Evolutionary conservation across 2,888 invertebrate species (phyloP).

Genomic region (Homarus gammarus): DNA sequence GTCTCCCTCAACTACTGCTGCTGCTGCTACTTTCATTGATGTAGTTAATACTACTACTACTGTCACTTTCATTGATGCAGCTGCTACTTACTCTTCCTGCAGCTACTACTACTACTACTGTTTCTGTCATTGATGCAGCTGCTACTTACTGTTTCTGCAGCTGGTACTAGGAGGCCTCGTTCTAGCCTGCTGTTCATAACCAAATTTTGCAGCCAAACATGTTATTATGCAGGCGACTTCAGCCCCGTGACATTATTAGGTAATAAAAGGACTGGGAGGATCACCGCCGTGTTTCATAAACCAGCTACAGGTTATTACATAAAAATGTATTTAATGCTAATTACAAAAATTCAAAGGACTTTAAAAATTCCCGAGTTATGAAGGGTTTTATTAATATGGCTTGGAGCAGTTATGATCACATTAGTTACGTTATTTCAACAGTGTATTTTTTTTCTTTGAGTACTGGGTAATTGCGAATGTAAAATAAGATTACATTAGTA

Average conservation of each 20-base stretch:
- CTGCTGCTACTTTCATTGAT: neutral
- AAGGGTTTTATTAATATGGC: neutral
- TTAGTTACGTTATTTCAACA: neutral
- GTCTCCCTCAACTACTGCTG: neutral
- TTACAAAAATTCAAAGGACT: neutral
- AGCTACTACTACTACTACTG: too few relatives aligned
- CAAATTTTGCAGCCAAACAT: too few relatives aligned
- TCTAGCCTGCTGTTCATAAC: too few relatives aligned
- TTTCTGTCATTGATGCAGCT: too few relatives aligned
- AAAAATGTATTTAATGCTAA: conserved; percentile 1
- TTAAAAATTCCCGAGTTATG: neutral
- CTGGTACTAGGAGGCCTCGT: too few relatives aligned
- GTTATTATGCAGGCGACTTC: too few relatives aligned
- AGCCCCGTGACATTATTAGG: too few relatives aligned
- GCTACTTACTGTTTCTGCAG: too few relatives aligned
- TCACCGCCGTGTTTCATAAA: neutral
- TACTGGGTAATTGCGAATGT: neutral
- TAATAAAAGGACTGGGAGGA: neutral
- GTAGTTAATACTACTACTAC: neutral
- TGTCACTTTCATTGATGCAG: neutral
- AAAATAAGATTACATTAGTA: neutral
- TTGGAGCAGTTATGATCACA: neutral
- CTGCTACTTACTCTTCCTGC: neutral
- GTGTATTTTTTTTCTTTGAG: neutral
- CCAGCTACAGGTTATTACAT: neutral